Conservation (phyloP, 1,140 invertebrate species). For the Bactericera cockerelli region DNA sequence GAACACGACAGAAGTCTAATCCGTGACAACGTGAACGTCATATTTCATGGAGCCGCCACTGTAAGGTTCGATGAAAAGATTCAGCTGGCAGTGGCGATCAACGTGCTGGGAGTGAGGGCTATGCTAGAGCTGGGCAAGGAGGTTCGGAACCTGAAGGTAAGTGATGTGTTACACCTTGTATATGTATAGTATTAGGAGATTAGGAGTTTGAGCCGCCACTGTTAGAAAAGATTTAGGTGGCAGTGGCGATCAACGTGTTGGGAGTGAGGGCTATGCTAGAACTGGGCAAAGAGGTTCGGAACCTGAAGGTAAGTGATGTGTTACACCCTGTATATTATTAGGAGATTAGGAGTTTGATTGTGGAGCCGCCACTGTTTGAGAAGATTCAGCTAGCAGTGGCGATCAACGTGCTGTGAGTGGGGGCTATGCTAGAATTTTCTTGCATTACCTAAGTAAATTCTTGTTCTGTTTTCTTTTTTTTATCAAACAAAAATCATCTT, state of each 20-base stretch:
- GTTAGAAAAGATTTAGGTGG: slow-evolving; percentile 56
- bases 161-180: too few relatives aligned
- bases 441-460: neutral
- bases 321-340: too few relatives aligned
- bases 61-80: slow-evolving; percentile 74
- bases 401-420: slow-evolving; percentile 44
- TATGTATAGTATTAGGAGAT: too few relatives aligned
- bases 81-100: slow-evolving; percentile 40
- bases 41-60: slow-evolving; percentile 75
- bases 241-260: slow-evolving; percentile 41
- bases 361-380: slow-evolving; percentile 69
- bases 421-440: slow-evolving; percentile 39
- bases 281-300: slow-evolving; percentile 42
- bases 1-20: slow-evolving; percentile 17
- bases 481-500: neutral
- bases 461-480: neutral
- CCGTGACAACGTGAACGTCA: slow-evolving; percentile 10
- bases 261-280: slow-evolving; percentile 45
- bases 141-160: slow-evolving; percentile 41
- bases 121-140: slow-evolving; percentile 43
- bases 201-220: slow-evolving; percentile 55
- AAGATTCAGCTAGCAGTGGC: slow-evolving; percentile 45
- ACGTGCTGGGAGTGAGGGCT: slow-evolving; percentile 43
- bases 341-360: too few relatives aligned
- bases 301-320: slow-evolving; percentile 36